phyloP scores from a whole-genome alignment of 2,797 vertebrate species.

The Manis javanica region DNA sequence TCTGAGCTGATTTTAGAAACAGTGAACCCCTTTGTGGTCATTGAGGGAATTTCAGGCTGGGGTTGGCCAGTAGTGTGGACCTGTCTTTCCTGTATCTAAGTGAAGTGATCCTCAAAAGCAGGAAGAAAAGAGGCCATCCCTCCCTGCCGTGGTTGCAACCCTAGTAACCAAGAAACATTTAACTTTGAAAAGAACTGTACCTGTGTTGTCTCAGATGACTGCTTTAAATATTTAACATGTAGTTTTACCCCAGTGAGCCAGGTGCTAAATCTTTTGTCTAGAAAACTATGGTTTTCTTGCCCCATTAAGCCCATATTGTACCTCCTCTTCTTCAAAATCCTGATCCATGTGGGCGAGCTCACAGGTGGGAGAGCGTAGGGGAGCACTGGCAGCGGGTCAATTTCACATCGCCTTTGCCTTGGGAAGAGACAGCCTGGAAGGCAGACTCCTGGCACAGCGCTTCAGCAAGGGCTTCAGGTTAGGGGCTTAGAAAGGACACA shows the following conservation, averaged over 20 bases:
- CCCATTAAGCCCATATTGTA: neutral
- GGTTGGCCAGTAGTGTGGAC: neutral
- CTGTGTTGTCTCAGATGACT: neutral
- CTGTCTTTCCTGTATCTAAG: neutral
- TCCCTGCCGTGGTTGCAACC: neutral
- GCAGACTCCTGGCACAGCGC: constrained; percentile 32
- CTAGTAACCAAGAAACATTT: neutral
- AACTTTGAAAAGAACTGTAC: neutral
- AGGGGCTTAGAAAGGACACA: constrained; percentile 28
- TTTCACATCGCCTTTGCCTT: neutral
- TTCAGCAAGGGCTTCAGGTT: constrained; percentile 13
- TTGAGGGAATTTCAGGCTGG: neutral
- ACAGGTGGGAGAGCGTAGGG: neutral
- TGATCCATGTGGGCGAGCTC: neutral
- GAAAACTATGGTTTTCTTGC: neutral
- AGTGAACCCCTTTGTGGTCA: neutral
- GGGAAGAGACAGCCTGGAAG: neutral
- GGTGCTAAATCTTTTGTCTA: neutral
- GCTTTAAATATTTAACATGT: neutral
- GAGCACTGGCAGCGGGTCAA: neutral
- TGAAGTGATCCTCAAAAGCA: neutral
- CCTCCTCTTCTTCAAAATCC: neutral
- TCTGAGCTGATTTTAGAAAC: constrained; percentile 7
- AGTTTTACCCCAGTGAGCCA: neutral
- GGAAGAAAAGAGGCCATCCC: neutral